Evolutionary conservation across 2,888 invertebrate species (phyloP).

Genomic region (Drosophila rellima): DNA sequence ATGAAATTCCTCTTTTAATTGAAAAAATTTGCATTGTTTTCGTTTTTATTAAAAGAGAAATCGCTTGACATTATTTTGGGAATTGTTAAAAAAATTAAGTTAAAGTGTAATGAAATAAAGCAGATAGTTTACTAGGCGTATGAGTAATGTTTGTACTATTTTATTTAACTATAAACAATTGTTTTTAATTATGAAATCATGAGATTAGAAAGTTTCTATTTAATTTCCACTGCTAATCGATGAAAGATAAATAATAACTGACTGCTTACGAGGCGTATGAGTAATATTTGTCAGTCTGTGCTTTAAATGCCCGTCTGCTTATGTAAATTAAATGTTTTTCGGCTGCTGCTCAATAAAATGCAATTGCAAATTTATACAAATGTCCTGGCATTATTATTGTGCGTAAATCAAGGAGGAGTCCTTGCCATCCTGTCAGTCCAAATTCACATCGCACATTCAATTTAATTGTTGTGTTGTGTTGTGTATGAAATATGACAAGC

Average conservation of each 20-base stretch:
- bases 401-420: constrained; percentile 51
- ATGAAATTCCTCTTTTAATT: constrained; percentile 34
- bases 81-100: not conserved
- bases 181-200: not conserved
- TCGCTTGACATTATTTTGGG: not conserved
- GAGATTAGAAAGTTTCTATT: not conserved
- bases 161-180: not conserved
- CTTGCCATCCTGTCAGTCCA: constrained; percentile 29
- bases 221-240: not conserved
- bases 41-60: not conserved
- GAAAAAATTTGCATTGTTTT: constrained; percentile 9
- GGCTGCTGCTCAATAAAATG: constrained; percentile 69
- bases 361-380: constrained; percentile 78
- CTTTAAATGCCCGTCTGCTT: constrained; percentile 31
- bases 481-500: constrained; percentile 66
- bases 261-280: constrained; percentile 26
- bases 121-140: not conserved
- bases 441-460: constrained; percentile 64
- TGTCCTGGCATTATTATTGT: constrained; percentile 67
- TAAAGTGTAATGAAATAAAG: not conserved
- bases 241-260: not conserved
- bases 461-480: constrained; percentile 68
- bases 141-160: not conserved
- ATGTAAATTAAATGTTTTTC: constrained; percentile 64
- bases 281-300: constrained; percentile 14